These are phyloP conservation scores for Beroe forskalii DNA, from an alignment of 37 sponge, comb jelly and placozoan species.

Conservation along the genomic window DNA sequence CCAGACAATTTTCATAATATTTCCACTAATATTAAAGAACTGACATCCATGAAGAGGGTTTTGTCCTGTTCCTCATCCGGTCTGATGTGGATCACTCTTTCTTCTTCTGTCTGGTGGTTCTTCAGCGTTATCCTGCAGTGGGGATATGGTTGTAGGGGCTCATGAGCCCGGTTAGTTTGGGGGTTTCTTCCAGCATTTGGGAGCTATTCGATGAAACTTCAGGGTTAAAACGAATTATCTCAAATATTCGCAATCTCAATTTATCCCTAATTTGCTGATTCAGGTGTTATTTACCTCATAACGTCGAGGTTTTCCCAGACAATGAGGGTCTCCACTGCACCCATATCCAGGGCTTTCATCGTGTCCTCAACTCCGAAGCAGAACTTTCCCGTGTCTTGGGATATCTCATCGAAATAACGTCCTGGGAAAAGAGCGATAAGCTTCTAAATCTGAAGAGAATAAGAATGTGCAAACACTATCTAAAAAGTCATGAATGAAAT, in stretches of 20 bases:
- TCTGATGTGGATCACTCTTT: slow-evolving; percentile 77
- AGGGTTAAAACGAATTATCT: no score
- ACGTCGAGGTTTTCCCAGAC: slow-evolving; percentile 98
- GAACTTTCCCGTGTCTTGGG: slow-evolving; percentile 96
- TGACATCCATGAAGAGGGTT: slow-evolving; percentile 81
- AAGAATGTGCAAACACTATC: no score
- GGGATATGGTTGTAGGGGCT: background rate
- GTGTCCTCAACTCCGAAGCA: slow-evolving; percentile 96
- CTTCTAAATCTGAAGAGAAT: no score
- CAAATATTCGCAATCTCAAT: no score
- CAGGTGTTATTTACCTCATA: no score
- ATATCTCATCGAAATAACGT: slow-evolving; percentile 97
- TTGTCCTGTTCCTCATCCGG: slow-evolving; percentile 97
- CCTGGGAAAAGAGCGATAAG: slow-evolving; percentile 66
- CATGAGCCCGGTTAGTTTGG: background rate
- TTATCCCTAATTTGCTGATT: no score
- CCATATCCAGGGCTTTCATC: slow-evolving; percentile 92
- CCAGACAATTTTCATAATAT: no score
- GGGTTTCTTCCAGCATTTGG: no score
- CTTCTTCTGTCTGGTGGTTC: slow-evolving; percentile 85
- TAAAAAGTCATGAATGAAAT: no score
- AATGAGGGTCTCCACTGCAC: slow-evolving; percentile 92
- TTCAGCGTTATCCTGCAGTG: slow-evolving; percentile 69
- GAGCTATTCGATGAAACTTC: no score
- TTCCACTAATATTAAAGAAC: no score